Evolutionary conservation across 2,888 invertebrate species (phyloP), one percentile per base, ranked within the genome.

Genomic region (Nymphalis c-album): DNA sequence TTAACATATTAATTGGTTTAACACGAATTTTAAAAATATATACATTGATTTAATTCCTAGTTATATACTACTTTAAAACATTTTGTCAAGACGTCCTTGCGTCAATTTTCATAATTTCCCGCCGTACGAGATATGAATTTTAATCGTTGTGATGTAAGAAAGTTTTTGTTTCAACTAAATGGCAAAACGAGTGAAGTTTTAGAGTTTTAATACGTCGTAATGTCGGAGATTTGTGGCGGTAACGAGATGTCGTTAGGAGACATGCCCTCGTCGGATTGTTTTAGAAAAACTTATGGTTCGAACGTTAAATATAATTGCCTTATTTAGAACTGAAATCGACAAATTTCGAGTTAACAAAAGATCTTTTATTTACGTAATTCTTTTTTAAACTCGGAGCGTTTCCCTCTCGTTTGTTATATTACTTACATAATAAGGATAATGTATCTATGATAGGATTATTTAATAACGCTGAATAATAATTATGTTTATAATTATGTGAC

Each of bases 141-240:
- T 85, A 91, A 91, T 88, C 84, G 83, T 76, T 75, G 80, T 89
- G 87, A 88, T 87, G 87, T 87, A 88, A 88, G 85, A 90, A 91
- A 92, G 85, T 91, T 91, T 86, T 87, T 88, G 86, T 87, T 84
- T 78, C 74, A 82, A 79, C 85, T 71, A 88, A 91, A 90, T 87
- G 89, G 88, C 83, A 80, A 83, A 81, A 80, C 79, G 81, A 86
- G 84, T 84, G 80, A 87, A 91, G 88, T 91, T 90, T 88, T 83
- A 82, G 86, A 91, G 90, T 91, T 91, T 91, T 90, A 91, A 91
- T 91, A 90, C 86, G 87, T 85, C 83, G 85, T 91, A 91, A 91
- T 91, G 89, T 84, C 76, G 81, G 82, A 90, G 90, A 90, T 91
- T 87, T 91, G 88, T 87, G 89, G 85, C 83, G 82, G 87, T 91